Conservation (phyloP, 2,113 vertebrate genomes). For the Plecturocebus donacophilus region DNA sequence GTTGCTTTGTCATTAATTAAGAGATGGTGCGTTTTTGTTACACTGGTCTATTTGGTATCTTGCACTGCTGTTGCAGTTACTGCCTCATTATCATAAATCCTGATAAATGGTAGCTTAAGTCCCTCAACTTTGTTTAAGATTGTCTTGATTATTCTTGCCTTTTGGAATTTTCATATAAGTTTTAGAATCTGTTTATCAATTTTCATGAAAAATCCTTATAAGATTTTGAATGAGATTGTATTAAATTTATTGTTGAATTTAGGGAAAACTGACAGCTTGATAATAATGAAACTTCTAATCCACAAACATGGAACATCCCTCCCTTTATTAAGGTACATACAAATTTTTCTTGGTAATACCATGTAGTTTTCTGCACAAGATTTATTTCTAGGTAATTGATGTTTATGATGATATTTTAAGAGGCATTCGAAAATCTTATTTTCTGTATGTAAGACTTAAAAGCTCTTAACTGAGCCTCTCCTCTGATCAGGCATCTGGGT, state of each 20-base stretch:
- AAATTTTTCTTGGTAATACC: not conserved
- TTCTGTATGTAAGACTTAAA: not conserved
- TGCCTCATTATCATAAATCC: not conserved
- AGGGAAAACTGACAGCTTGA: not conserved
- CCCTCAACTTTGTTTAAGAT: not conserved
- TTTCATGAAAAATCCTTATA: not conserved
- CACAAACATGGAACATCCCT: not conserved
- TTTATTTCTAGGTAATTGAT: not conserved
- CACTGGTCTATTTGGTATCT: not conserved
- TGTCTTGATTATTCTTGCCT: not conserved
- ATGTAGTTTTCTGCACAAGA: not conserved
- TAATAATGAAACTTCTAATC: not conserved
- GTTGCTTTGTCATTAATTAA: not conserved
- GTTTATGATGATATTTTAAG: not conserved
- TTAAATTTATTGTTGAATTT: not conserved
- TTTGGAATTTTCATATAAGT: not conserved
- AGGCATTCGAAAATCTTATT: not conserved
- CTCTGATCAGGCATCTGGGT: not conserved
- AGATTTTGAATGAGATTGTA: not conserved
- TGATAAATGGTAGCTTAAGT: not conserved
- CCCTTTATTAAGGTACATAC: not conserved
- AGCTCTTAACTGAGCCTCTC: not conserved
- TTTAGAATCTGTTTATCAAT: not conserved
- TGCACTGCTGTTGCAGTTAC: not conserved
- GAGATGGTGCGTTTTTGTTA: not conserved